Evolutionary conservation across 2,113 vertebrate species (phyloP), one percentile per base, ranked within the genome.

Genomic region (Rhizomys pruinosus): DNA sequence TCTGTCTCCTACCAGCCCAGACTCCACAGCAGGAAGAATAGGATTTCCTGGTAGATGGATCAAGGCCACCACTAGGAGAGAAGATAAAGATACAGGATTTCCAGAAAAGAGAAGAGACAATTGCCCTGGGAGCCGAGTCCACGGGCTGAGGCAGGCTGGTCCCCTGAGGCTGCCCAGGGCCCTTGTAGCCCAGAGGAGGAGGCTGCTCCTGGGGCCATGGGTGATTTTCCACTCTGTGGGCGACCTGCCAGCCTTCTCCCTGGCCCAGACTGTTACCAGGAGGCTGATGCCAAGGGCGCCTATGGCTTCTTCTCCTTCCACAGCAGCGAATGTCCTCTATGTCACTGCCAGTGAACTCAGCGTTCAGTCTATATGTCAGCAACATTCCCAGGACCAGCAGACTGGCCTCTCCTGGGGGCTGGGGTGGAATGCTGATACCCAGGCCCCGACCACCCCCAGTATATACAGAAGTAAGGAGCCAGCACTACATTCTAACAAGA

Each of bases 201-300:
- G 0, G 82, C 17, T 34, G 34, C 52, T 82, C 27, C 69, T 19
- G 5, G 76, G 44, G 52, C 89, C 57, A 23, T 42, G 87, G 84
- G 93, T 97, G 94, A 96, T 94, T 96, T 97, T 97, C 96, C 94
- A 97, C 81, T 97, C 81, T 81, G n/a, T 1, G 27, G 77, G 87
- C 81, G 12, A 63, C 72, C 72, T 97, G 96, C 87, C 96, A 95
- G 90, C 27, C 78, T 86, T 78, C 47, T 71, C 44, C 77, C 71
- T 52, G 37, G 76, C n/a, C 29, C 44, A 66, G 69, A 57, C 44
- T 72, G 69, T 47, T 39, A 82, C 44, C 44, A 84, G 22, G 89
- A 73, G 52, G 55, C 76, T 8, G 6, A 52, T 76, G 84, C 85
- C 94, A 93, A 89, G 37, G 93, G 52, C 55, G 63, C 64, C 80